Evolutionary conservation across 2,113 vertebrate genomes (phyloP), one percentile per base, ranked within the genome.

Genomic region (Hiodon alosoides): DNA sequence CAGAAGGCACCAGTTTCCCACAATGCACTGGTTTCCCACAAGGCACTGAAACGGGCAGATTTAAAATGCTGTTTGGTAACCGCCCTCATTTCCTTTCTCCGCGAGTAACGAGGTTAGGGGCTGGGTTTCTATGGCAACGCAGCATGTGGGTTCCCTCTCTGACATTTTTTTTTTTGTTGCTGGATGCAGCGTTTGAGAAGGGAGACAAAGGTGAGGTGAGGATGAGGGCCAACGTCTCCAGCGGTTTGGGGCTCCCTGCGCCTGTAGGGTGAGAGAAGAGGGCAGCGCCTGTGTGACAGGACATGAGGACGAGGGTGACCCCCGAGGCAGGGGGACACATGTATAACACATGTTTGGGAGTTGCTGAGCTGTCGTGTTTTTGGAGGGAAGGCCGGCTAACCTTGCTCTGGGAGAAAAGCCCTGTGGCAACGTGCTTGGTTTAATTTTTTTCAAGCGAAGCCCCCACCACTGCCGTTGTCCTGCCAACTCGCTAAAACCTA

Each of bases 71-170:
- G 17, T 31, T 60, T 54, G 11, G 48, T 69, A 73, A 67, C 11
- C 48, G 46, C 47, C 67, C 50, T 61, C 48, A 53, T 74, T 54
- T 64, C 11, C n/a, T 76, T 13, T 67, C 52, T 48, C 16, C 52
- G 17, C 55, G 17, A 69, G 31, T 73, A 73, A 59, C 67, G 73
- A 71, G 79, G 16, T 55, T 69, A 80, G 75, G 75, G 80, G 81
- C 72, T 76, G 31, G 70, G 81, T 88, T 86, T 87, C 86, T 79
- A 80, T 81, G 79, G 81, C 69, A 87, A 86, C 80, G 76, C 61
- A 78, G 68, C 55, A 74, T 76, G 81, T 72, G 81, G 14, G 66
- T 59, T 66, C 66, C 14, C 16, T 54, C 7, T 53, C 51, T 69
- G n/a, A 17, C n/a, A 9, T 54, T 50, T 53, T 14, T 60, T 52